A percentile compares a stretch with the other conserved stretches of the same genome.
Evolutionary conservation across 2,888 invertebrate species (phyloP).

Genomic region (Keiferia lycopersicella): DNA sequence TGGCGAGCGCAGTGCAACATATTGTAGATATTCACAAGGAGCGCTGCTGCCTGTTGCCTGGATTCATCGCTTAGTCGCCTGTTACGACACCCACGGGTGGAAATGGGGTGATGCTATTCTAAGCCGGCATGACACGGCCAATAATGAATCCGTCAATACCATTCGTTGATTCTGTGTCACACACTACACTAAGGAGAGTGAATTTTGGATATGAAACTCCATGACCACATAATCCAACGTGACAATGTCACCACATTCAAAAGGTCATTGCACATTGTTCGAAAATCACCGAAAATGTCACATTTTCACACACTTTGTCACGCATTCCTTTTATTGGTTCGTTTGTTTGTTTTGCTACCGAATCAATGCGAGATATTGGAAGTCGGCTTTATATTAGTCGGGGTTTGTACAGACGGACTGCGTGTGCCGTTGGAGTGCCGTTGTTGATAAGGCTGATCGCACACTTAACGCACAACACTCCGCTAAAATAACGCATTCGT

Average conservation of each 20-base stretch:
- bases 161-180: too few relatives aligned
- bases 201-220: neutral
- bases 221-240: constrained; percentile 38
- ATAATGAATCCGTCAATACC: neutral
- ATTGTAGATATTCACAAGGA: too few relatives aligned
- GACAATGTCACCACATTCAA: constrained; percentile 50
- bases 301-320: constrained; percentile 52
- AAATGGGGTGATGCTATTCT: too few relatives aligned
- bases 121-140: too few relatives aligned
- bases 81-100: too few relatives aligned
- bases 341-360: constrained; percentile 26
- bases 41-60: too few relatives aligned
- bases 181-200: too few relatives aligned
- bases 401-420: neutral
- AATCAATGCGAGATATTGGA: constrained; percentile 21
- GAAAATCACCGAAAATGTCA: constrained; percentile 35
- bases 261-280: neutral
- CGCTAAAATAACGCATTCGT: too few relatives aligned
- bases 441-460: neutral
- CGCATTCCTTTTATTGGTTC: constrained; percentile 28
- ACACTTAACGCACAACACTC: too few relatives aligned
- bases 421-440: neutral
- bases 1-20: too few relatives aligned
- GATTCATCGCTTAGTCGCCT: too few relatives aligned
- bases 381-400: neutral